phyloP scores from a whole-genome alignment of 1,140 invertebrate genomes.

The Oscheius sp. region DNA sequence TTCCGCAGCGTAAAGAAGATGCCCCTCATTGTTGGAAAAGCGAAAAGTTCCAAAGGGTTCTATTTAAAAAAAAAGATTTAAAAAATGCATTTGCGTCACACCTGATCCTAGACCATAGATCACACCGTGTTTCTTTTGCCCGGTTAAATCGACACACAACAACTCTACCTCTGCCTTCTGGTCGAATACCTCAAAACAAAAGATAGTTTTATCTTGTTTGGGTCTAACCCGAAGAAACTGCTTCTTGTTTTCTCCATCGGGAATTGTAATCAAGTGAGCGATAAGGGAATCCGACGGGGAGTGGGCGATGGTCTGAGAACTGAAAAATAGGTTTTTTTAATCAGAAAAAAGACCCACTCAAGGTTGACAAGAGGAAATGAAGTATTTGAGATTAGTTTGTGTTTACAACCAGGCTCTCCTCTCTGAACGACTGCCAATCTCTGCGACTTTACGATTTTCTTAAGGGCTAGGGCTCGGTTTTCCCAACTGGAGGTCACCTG shows the following conservation, averaged over 20 bases:
- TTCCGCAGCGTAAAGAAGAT: conserved; percentile 53
- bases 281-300: conserved; percentile 31
- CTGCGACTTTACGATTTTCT: conserved; percentile 40
- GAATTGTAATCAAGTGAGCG: conserved; percentile 47
- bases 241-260: conserved; percentile 54
- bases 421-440: conserved; percentile 28
- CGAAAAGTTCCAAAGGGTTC: conserved; percentile 44
- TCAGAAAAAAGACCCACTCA: conserved; percentile 30
- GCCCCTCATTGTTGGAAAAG: conserved; percentile 52
- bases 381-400: conserved; percentile 25
- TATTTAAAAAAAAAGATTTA: conserved; percentile 18
- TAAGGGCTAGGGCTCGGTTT: conserved; percentile 44
- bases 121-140: conserved; percentile 50
- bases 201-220: too few relatives aligned
- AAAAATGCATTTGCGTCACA: too few relatives aligned
- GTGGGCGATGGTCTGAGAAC: conserved; percentile 39
- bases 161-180: conserved; percentile 23
- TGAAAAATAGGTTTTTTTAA: conserved; percentile 41
- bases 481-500: conserved; percentile 45
- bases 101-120: conserved; percentile 37
- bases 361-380: conserved; percentile 20
- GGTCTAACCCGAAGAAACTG: conserved; percentile 44
- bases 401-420: not conserved
- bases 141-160: conserved; percentile 41
- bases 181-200: conserved; percentile 39